phyloP scores from a whole-genome alignment of 2,113 vertebrate species.

The Amphilophus citrinellus region DNA sequence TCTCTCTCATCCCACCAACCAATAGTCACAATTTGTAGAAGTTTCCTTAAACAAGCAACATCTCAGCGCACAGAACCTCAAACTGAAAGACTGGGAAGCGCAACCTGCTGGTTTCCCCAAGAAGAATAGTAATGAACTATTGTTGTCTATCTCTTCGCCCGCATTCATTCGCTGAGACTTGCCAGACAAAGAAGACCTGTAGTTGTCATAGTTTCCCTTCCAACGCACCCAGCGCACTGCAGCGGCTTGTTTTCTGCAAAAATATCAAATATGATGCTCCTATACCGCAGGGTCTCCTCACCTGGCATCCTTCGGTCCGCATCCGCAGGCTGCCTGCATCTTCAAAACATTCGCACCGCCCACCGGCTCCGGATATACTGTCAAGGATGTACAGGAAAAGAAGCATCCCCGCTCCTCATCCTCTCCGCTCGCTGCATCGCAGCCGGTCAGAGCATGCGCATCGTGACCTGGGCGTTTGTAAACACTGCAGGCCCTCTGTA shows the following conservation, averaged over 20 bases:
- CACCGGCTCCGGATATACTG: slow-evolving; percentile 9
- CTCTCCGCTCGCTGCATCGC: background rate
- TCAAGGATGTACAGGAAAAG: background rate
- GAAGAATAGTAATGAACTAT: background rate
- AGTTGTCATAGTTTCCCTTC: background rate
- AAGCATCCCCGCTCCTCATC: background rate
- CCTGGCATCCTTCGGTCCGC: slow-evolving; percentile 31
- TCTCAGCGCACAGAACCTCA: background rate
- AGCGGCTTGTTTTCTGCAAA: background rate
- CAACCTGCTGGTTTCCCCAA: background rate
- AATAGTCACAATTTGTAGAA: background rate
- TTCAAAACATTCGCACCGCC: slow-evolving; percentile 40
- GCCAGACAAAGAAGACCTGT: slow-evolving; percentile 47
- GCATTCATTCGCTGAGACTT: background rate
- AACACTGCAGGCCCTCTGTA: slow-evolving; percentile 34
- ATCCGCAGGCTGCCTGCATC: slow-evolving; percentile 15
- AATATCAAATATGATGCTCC: background rate
- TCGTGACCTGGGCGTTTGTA: background rate
- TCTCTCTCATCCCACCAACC: background rate
- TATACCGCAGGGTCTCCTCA: background rate
- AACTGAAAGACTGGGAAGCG: background rate
- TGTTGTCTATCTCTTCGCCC: slow-evolving; percentile 6
- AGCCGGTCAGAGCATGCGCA: slow-evolving; percentile 21
- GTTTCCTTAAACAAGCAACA: background rate
- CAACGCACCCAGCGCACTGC: background rate